Base-by-base conservation (phyloP, 2,888 invertebrate genomes). In the Sarcophaga caerulescens region DNA sequence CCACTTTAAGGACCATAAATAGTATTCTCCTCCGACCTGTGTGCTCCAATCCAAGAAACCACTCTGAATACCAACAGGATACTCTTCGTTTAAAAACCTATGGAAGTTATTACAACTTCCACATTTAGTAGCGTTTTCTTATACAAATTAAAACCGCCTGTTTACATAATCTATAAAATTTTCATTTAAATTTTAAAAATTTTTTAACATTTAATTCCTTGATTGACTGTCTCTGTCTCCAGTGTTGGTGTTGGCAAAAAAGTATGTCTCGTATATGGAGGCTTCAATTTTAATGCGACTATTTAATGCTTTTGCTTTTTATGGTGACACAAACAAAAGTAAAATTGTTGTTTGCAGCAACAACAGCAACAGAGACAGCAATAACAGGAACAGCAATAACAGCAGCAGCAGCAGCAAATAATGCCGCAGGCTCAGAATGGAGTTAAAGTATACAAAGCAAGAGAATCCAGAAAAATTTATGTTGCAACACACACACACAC, bases 341-440 rank as follows among this genome's bases (percentile, higher is more conserved):
- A 86, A 84, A 86, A 86, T 84, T 84, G 57, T 78, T 75, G 75
- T 84, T 86, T 81, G 86, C 86, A 81, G 84, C 84, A 84, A 75
- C 17, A 52, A 17, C 52, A 12, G 3, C 81, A 84, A 81, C 52
- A 52, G 14, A 81, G 81, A 81, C 86, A 81, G 75, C 84, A 84
- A 81, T 12, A 47, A 14, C 47, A 47, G 12, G 78, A 84, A 81
- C 84, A 81, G 81, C 81, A 84, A 81, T 12, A 47, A 14, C 12
- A 84, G 35, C 35, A 35, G 35, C 86, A 81, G 84, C 84, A 84
- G 81, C 5, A 3, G 52, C 14, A 52, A 17, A 81, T 81, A 84
- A 84, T 81, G 84, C 86, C 86, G 86, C 84, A 84, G 78, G 86
- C 77, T 68, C 75, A 60, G 73, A 74, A 74, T 63, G 57, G 47